Percentiles rank a stretch among this genome's conserved stretches.
Evolutionary conservation across 2,888 invertebrate genomes (phyloP).

Genomic region (Acanthococcus lagerstroemiae): DNA sequence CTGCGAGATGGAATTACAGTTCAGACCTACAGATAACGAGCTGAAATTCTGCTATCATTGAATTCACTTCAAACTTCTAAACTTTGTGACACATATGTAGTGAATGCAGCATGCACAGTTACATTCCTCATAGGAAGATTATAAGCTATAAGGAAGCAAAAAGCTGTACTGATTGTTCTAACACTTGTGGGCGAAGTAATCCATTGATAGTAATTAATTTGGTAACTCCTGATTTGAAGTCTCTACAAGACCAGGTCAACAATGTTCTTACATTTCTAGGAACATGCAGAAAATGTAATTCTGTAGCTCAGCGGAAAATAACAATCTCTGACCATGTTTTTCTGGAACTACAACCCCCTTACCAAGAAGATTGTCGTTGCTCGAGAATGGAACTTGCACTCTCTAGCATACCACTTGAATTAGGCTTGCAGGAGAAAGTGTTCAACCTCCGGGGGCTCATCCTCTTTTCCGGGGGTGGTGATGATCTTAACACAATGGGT

Average conservation of each 20-base stretch:
- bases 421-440: background rate
- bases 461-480: background rate
- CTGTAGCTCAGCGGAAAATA: background rate
- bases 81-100: background rate
- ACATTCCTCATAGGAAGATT: background rate
- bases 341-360: background rate
- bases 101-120: background rate
- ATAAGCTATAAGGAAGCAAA: background rate
- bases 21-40: background rate
- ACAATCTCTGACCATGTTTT: background rate
- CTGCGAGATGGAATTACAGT: background rate
- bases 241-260: background rate
- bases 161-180: background rate
- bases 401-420: background rate
- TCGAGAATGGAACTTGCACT: background rate
- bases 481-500: background rate
- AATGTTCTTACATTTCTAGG: background rate
- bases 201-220: background rate
- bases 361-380: background rate
- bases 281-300: background rate
- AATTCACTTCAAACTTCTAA: background rate
- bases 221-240: background rate
- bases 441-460: background rate
- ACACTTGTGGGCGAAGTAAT: background rate
- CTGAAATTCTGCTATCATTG: background rate